Conservation (phyloP, 2,888 invertebrate genomes). For the Trichogramma evanescens region DNA sequence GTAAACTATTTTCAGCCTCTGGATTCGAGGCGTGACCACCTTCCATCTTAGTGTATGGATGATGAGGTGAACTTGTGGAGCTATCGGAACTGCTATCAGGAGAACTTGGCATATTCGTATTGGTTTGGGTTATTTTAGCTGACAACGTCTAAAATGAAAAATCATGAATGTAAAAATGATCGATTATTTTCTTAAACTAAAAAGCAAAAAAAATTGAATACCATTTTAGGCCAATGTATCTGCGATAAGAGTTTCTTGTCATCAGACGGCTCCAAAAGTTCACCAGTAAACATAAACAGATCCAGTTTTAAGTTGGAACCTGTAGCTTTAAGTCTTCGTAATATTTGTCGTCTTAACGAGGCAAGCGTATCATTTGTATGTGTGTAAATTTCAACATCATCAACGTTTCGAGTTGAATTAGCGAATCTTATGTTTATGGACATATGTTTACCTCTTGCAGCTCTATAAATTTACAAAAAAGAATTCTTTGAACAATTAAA, state of each 20-base stretch:
- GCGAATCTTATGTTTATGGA: constrained; percentile 81
- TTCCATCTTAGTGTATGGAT: constrained; percentile 54
- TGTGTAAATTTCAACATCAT: constrained; percentile 86
- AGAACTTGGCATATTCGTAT: constrained; percentile 66
- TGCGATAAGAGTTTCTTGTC: constrained; percentile 82
- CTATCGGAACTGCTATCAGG: constrained; percentile 93
- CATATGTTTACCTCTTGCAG: constrained; percentile 84
- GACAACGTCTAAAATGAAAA: constrained; percentile 56
- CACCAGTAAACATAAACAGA: constrained; percentile 75
- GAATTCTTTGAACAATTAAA: not conserved
- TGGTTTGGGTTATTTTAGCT: constrained; percentile 69
- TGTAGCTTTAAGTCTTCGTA: constrained; percentile 58
- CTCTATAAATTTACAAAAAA: constrained; percentile 51
- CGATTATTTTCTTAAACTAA: too few relatives aligned
- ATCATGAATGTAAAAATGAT: not conserved
- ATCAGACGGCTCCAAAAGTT: constrained; percentile 77
- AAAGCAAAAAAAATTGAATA: constrained; percentile 45
- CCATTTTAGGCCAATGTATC: constrained; percentile 83
- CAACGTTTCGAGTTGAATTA: constrained; percentile 78
- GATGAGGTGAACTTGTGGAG: constrained; percentile 85
- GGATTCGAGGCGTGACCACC: constrained; percentile 62
- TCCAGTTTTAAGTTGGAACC: constrained; percentile 79
- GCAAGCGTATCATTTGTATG: constrained; percentile 92
- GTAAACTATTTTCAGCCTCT: constrained; percentile 82
- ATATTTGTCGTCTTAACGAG: constrained; percentile 71